Evolutionary conservation across 2,113 vertebrate species (phyloP).

Genomic region (Ophthalmolycus amberensis): DNA sequence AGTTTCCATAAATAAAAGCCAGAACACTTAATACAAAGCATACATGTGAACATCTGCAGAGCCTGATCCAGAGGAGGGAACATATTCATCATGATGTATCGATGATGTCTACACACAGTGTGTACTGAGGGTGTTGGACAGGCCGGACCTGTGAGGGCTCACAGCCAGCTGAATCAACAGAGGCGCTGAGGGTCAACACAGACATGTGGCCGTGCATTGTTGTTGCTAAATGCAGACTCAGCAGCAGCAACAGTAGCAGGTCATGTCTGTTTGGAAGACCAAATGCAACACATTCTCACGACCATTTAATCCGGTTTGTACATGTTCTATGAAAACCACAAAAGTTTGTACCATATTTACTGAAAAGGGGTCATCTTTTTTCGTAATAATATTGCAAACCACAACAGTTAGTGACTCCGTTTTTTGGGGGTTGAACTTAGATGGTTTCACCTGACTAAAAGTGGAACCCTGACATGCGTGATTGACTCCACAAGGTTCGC

Average conservation of each 20-base stretch:
- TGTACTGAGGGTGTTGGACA: conserved; percentile 39
- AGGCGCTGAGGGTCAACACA: conserved; percentile 48
- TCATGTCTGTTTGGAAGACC: conserved; percentile 33
- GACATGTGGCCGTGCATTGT: conserved; percentile 51
- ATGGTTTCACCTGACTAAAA: conserved; percentile 2
- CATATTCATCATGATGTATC: conserved; percentile 50
- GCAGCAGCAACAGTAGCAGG: conserved; percentile 51
- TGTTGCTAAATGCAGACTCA: conserved; percentile 71
- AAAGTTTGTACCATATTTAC: neutral
- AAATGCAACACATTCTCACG: conserved; percentile 14
- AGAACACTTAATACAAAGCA: conserved; percentile 2
- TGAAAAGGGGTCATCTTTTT: neutral
- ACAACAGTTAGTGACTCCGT: neutral
- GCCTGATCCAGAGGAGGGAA: conserved; percentile 1
- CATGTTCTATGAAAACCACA: neutral
- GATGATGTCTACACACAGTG: conserved; percentile 37
- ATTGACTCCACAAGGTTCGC: neutral
- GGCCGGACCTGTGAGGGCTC: conserved; percentile 38
- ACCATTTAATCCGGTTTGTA: neutral
- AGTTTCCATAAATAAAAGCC: neutral
- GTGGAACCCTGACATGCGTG: neutral
- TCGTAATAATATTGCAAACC: neutral
- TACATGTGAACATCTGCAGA: conserved; percentile 21
- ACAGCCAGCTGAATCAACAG: conserved; percentile 77
- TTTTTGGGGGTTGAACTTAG: neutral